phyloP scores from a whole-genome alignment of 2,113 vertebrate genomes.

The Tyto alba region DNA sequence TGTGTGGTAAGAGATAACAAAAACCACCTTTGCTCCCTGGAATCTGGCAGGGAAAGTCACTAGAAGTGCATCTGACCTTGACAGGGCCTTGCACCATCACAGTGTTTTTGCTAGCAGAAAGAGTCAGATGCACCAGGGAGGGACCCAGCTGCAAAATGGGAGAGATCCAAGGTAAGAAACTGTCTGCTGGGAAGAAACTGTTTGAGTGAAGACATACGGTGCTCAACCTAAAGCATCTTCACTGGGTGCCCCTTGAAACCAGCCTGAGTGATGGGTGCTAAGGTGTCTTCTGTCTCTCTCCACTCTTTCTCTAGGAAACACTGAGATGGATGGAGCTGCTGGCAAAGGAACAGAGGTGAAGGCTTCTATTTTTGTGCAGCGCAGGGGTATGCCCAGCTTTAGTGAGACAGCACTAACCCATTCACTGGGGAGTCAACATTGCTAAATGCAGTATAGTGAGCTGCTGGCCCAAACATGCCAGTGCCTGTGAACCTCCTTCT shows the following conservation, averaged over 20 bases:
- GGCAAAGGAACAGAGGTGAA: conserved; percentile 8
- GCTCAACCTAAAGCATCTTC: neutral
- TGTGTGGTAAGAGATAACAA: neutral
- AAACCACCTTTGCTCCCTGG: neutral
- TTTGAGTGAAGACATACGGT: neutral
- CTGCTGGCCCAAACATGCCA: neutral
- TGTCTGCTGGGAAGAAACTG: neutral
- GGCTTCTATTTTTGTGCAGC: neutral
- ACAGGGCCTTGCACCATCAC: neutral
- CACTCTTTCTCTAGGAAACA: neutral
- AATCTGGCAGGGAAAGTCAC: neutral
- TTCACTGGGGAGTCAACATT: neutral
- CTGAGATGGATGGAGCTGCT: neutral
- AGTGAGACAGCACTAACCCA: neutral
- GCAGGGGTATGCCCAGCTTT: neutral
- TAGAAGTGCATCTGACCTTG: neutral
- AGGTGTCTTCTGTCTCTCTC: neutral
- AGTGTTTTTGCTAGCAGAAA: neutral
- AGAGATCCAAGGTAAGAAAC: neutral
- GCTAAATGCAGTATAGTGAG: neutral
- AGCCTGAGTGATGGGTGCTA: neutral
- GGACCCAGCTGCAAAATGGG: neutral
- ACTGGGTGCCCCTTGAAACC: neutral
- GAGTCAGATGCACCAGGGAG: neutral
- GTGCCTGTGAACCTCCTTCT: neutral